phyloP scores from a whole-genome alignment of 2,113 vertebrate species.

The Hyperoodon ampullatus region DNA sequence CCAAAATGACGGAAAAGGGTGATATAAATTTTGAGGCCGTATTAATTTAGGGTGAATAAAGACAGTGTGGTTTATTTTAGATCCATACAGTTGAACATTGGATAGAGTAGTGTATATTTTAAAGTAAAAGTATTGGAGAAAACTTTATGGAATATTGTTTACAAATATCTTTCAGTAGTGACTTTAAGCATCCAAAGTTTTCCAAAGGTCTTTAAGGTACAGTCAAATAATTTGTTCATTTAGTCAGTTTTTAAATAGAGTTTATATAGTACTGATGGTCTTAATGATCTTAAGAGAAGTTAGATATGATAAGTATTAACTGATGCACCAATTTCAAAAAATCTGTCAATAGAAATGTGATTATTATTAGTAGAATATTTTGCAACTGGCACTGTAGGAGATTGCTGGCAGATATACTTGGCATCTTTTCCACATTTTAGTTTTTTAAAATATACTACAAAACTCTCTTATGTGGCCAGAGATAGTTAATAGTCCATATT shows the following conservation, averaged over 20 bases:
- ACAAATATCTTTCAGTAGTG: background rate
- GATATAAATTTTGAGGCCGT: background rate
- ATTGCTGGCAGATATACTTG: background rate
- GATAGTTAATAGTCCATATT: background rate
- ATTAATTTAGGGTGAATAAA: background rate
- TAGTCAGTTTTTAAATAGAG: background rate
- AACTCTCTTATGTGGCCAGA: background rate
- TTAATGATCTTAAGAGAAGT: conserved; percentile 32
- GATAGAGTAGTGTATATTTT: background rate
- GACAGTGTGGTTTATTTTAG: background rate
- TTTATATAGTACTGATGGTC: background rate
- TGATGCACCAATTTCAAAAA: background rate
- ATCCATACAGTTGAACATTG: background rate
- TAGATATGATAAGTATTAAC: conserved; percentile 11
- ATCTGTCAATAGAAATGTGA: background rate
- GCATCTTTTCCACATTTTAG: background rate
- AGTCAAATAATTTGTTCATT: background rate
- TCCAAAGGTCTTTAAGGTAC: background rate
- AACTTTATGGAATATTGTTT: background rate
- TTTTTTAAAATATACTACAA: background rate
- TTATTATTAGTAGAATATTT: background rate
- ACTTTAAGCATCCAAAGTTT: background rate
- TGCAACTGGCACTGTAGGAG: background rate
- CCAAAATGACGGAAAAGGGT: background rate
- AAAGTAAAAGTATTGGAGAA: background rate